Conservation (phyloP, 1,140 invertebrate species). For the Scaptomyza pallida region DNA sequence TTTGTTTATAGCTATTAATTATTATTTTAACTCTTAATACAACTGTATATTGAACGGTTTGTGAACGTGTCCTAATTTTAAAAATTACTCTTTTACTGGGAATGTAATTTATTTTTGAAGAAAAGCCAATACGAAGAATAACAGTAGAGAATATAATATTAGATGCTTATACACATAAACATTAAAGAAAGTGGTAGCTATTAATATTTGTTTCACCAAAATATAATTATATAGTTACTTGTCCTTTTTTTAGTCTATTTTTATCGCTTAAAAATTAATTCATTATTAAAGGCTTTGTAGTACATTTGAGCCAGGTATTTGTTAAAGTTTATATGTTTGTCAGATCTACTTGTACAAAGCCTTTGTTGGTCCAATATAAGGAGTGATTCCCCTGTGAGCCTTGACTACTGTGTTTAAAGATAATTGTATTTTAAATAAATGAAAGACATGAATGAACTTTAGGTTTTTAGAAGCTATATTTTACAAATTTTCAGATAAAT, state of each 20-base stretch:
- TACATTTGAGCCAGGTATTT: conserved; percentile 25
- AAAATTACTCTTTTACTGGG: conserved; percentile 6
- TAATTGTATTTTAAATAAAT: conserved; percentile 1
- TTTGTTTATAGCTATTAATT: conserved; percentile 2
- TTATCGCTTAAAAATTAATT: conserved; percentile 28
- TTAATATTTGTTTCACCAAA: conserved; percentile 17
- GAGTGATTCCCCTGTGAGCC: conserved; percentile 8
- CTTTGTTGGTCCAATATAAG: neutral
- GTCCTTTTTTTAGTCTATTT: conserved; percentile 7
- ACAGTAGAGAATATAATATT: neutral
- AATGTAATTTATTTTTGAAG: neutral
- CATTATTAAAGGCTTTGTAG: conserved; percentile 29
- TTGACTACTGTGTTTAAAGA: conserved; percentile 7
- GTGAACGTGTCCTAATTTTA: neutral
- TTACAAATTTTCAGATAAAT: conserved; percentile 22
- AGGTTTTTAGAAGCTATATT: neutral
- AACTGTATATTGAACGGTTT: conserved; percentile 8
- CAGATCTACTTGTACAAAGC: conserved; percentile 12
- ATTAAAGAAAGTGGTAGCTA: neutral
- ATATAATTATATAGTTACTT: conserved; percentile 18
- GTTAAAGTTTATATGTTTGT: conserved; percentile 29
- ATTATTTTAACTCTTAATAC: conserved; percentile 1
- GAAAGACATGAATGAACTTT: neutral
- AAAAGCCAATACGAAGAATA: neutral
- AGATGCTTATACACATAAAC: neutral